Evolutionary conservation across 2,797 vertebrate genomes (phyloP).

Genomic region (Manis crassicaudata): DNA sequence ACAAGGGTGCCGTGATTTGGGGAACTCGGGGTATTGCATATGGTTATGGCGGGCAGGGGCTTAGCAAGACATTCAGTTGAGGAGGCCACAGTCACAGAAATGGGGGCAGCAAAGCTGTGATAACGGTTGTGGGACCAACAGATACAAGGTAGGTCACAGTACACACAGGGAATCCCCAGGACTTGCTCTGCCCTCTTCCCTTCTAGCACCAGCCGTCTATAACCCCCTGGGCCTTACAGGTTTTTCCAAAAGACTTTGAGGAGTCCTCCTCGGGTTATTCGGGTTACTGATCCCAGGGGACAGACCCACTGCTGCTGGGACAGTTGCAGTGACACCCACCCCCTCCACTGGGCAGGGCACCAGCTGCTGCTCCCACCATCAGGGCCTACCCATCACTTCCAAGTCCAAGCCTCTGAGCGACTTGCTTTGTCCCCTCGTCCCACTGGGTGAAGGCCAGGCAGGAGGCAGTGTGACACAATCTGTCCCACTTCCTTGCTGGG

Average conservation of each 20-base stretch:
- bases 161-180: fast-evolving
- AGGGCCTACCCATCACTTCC: not conserved
- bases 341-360: fast-evolving
- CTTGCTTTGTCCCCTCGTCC: not conserved
- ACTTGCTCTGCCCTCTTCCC: not conserved
- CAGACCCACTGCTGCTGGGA: not conserved
- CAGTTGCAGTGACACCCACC: fast-evolving
- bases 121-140: too few relatives aligned
- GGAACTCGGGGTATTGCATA: not conserved
- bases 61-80: not conserved
- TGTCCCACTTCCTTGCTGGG: not conserved
- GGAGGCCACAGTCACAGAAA: not conserved
- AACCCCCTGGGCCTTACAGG: not conserved
- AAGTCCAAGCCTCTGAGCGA: not conserved
- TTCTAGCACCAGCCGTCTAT: not conserved
- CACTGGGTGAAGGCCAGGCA: not conserved
- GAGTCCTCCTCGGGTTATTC: not conserved
- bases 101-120: too few relatives aligned
- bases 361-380: not conserved
- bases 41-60: not conserved
- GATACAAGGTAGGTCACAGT: not conserved
- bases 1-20: not conserved
- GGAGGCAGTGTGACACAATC: not conserved
- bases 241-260: not conserved
- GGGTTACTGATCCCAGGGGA: not conserved